phyloP scores from a whole-genome alignment of 2,888 invertebrate genomes.

The Neocrepidodera transversa region DNA sequence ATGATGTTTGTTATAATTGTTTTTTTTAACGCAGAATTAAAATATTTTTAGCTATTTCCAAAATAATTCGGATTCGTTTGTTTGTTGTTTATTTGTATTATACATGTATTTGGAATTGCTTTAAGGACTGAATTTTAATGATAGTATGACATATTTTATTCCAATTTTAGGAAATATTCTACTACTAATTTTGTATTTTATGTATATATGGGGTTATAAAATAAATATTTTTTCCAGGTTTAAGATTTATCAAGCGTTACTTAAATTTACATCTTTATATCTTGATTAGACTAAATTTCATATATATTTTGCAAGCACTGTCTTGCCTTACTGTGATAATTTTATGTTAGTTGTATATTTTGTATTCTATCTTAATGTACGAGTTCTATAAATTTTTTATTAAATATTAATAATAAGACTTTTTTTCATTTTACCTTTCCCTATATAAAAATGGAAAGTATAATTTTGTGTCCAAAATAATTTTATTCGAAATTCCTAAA shows the following conservation, averaged over 20 bases:
- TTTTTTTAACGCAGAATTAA: too few species aligned
- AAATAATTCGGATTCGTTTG: too few species aligned
- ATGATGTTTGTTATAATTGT: too few species aligned
- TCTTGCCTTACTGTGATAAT: constrained; percentile 52
- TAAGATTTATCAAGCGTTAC: background rate
- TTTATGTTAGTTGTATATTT: constrained; percentile 49
- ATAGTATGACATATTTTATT: background rate
- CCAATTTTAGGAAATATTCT: constrained; percentile 5
- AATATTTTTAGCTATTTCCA: too few species aligned
- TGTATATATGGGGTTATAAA: background rate
- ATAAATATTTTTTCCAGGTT: constrained; percentile 1
- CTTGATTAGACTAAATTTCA: constrained; percentile 9
- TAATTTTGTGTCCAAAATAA: too few species aligned
- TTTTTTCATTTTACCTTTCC: background rate
- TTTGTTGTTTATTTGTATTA: too few species aligned
- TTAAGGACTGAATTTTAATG: too few species aligned
- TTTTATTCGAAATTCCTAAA: too few species aligned
- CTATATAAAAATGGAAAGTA: background rate
- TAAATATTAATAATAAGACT: constrained; percentile 11
- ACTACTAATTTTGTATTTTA: constrained; percentile 14
- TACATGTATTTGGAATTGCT: too few species aligned
- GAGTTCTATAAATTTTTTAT: constrained; percentile 25
- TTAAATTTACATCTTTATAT: constrained; percentile 18
- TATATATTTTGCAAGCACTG: constrained; percentile 30
- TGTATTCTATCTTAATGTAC: constrained; percentile 41